phyloP scores from a whole-genome alignment of 2,888 invertebrate genomes.

The Scaptomyza polygonia region DNA sequence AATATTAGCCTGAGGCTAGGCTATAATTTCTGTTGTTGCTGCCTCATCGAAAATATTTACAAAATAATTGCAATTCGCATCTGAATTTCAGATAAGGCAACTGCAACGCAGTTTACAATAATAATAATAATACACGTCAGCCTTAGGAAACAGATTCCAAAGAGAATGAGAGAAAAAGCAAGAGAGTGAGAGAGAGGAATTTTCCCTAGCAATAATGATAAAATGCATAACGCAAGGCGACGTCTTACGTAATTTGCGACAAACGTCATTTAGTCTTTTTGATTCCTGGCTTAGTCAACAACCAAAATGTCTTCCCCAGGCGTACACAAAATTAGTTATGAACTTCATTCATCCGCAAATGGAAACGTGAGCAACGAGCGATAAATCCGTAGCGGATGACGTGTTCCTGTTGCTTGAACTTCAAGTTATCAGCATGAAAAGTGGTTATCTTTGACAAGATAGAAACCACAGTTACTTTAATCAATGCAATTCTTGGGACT shows the following conservation, averaged over 20 bases:
- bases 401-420: neutral
- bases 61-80: conserved; percentile 34
- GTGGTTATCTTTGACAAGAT: conserved; percentile 33
- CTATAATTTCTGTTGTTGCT: conserved; percentile 8
- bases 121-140: conserved; percentile 38
- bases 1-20: conserved; percentile 1
- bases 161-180: neutral
- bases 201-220: conserved; percentile 3
- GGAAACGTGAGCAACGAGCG: conserved; percentile 56
- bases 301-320: conserved; percentile 50
- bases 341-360: conserved; percentile 41
- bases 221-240: conserved; percentile 6
- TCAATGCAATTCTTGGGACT: conserved; percentile 6
- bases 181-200: neutral
- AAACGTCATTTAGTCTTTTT: conserved; percentile 5
- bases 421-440: conserved; percentile 6
- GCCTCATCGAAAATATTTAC: conserved; percentile 29
- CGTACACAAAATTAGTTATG: conserved; percentile 10
- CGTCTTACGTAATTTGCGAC: conserved; percentile 14
- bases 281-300: conserved; percentile 46
- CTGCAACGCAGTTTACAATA: conserved; percentile 32
- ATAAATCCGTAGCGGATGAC: conserved; percentile 33
- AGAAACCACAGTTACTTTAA: conserved; percentile 1
- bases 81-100: conserved; percentile 56
- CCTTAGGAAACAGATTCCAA: neutral